phyloP scores from a whole-genome alignment of 2,888 invertebrate species.

The Lomographa bimaculata region DNA sequence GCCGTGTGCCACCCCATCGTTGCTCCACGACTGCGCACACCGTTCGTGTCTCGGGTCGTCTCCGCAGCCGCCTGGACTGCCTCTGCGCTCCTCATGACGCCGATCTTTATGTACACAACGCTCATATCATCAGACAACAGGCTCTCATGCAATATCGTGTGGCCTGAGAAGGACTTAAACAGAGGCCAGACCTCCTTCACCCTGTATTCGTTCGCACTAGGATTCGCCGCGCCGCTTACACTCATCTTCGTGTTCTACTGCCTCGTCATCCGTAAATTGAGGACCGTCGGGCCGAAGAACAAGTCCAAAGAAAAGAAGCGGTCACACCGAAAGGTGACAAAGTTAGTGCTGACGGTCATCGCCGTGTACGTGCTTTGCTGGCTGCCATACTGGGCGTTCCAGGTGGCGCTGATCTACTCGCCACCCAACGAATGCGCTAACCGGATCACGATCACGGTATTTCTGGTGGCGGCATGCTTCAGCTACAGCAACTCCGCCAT shows the following conservation, averaged over 20 bases:
- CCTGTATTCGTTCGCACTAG: conserved; percentile 92
- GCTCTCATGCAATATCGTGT: conserved; percentile 90
- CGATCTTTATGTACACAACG: conserved; percentile 93
- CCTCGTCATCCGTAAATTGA: conserved; percentile 93
- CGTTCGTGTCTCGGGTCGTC: conserved; percentile 93
- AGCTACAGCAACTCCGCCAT: conserved; percentile 94
- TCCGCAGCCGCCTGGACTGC: conserved; percentile 93
- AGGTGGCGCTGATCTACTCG: conserved; percentile 91
- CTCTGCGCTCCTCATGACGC: conserved; percentile 94
- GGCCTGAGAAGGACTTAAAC: conserved; percentile 87
- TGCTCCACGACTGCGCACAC: conserved; percentile 93
- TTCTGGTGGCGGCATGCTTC: conserved; percentile 93
- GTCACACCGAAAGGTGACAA: conserved; percentile 95
- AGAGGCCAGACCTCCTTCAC: conserved; percentile 93
- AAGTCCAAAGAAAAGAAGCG: conserved; percentile 96
- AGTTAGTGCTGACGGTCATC: conserved; percentile 94
- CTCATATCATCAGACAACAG: conserved; percentile 85
- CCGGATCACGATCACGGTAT: conserved; percentile 89
- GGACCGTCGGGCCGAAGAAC: conserved; percentile 94
- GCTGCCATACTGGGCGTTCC: conserved; percentile 97
- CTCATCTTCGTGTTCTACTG: conserved; percentile 95
- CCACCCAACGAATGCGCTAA: conserved; percentile 88
- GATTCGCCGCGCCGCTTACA: conserved; percentile 93
- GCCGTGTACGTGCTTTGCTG: conserved; percentile 96
- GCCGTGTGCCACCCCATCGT: conserved; percentile 97